Conservation (phyloP, 2,888 invertebrate genomes). For the Cerceris ruficornis region DNA sequence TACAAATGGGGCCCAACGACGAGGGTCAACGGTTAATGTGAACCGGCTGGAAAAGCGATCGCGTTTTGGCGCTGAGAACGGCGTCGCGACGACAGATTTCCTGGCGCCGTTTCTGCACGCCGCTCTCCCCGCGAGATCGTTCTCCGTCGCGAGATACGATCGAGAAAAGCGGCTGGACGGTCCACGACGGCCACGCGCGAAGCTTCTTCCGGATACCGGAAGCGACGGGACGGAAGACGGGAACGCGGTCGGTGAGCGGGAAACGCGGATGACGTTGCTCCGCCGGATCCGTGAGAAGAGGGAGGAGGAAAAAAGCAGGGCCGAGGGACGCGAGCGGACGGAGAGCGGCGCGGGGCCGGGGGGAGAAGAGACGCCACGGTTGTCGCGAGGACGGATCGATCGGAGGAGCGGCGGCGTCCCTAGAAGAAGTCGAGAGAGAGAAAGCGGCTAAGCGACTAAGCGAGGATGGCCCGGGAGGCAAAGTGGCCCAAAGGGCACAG, state of each 20-base stretch:
- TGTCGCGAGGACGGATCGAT: not conserved
- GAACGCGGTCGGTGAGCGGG: not conserved
- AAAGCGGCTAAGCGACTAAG: constrained; percentile 34
- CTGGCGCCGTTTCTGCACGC: constrained; percentile 61
- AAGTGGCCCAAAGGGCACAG: constrained; percentile 41
- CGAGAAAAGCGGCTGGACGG: not conserved
- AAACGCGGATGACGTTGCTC: not conserved
- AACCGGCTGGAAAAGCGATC: constrained; percentile 62
- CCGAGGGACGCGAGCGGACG: not conserved
- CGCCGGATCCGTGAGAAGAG: not conserved
- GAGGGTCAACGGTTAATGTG: constrained; percentile 41
- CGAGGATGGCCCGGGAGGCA: too few species aligned
- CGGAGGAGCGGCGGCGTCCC: constrained; percentile 47
- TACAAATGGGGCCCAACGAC: constrained; percentile 13
- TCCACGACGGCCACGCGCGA: not conserved
- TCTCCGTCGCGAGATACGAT: constrained; percentile 31
- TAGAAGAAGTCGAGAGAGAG: constrained; percentile 40
- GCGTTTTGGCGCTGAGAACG: constrained; percentile 61
- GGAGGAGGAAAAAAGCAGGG: not conserved
- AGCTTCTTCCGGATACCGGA: not conserved
- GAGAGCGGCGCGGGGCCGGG: not conserved
- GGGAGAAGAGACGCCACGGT: not conserved
- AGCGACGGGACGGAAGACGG: not conserved
- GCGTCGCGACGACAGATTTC: constrained; percentile 63
- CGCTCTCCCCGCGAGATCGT: constrained; percentile 30